Evolutionary conservation across 1,140 invertebrate genomes (phyloP), one percentile per base, ranked within the genome.

Genomic region (Drosophila kurseongensis): DNA sequence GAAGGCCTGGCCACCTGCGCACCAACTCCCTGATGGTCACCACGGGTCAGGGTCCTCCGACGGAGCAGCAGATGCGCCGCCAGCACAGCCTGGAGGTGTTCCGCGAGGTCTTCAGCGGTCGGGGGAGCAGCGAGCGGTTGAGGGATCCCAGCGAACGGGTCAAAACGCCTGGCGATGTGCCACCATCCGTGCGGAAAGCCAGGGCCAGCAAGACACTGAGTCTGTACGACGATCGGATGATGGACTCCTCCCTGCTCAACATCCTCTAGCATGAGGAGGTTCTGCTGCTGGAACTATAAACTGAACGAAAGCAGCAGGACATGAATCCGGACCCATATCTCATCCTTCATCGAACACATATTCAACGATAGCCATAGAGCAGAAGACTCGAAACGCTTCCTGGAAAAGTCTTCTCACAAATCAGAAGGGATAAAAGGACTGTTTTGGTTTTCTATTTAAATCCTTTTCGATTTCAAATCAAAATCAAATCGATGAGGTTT

Each of bases 161-260:
- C 2, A 97, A 97, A 91, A 97, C 97, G 0, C 96, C 97, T 0
- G 95, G 96, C 0, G 96, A 96, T 90, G 94, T 97, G 1, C 96
- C 96, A 5, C 95, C 96, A 0, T 96, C 96, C 0, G 95, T 96
- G 3, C 80, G 96, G 10, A 94, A 95, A 75, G 94, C 95, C 13
- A 93, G 96, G 38, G 92, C 93, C 48, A 83, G 86, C 69, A 93
- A 95, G 82, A 94, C 97, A 63, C 95, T 97, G 75, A 97, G 97
- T 13, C 92, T 97, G 4, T 97, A 97, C 85, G 97, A 97, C 82
- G 97, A 98, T 84, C 93, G 97, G 35, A 96, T 97, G 93, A 98
- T 97, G 97, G 93, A 93, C 62, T 93, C 93, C 47, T 93, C 93
- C 16, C 81, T 93, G 36, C 91, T 88, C 14, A 92, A 92, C 38